Conservation (phyloP, 2,797 vertebrate species). For the Tiaroga cobitis region DNA sequence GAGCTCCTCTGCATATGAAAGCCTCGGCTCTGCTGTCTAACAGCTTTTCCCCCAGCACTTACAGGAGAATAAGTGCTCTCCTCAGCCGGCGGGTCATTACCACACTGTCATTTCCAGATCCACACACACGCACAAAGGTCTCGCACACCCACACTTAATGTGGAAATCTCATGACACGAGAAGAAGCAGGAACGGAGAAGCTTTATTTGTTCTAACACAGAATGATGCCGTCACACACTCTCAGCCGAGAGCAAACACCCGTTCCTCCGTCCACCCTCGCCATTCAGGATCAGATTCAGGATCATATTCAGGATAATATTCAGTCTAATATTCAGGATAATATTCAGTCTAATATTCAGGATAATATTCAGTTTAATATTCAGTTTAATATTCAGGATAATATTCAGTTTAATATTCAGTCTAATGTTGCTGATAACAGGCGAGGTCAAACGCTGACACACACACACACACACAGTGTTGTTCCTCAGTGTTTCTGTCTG, state of each 20-base stretch:
- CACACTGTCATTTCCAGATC: conserved; percentile 87
- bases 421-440: conserved; percentile 99
- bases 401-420: conserved; percentile 85
- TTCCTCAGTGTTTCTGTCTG: too few species aligned
- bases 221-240: conserved; percentile 70
- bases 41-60: conserved; percentile 92
- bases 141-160: conserved; percentile 84
- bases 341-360: too few species aligned
- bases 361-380: too few species aligned
- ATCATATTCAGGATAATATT: too few species aligned
- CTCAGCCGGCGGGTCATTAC: conserved; percentile 83
- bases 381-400: too few species aligned
- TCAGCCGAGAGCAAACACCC: too few species aligned
- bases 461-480: conserved; percentile 2
- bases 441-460: conserved; percentile 11
- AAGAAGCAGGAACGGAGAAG: conserved; percentile 64
- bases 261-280: too few species aligned
- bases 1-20: conserved; percentile 99
- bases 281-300: too few species aligned
- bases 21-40: conserved; percentile 78
- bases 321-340: too few species aligned
- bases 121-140: conserved; percentile 83
- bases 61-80: conserved; percentile 97
- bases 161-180: conserved; percentile 69
- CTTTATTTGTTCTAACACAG: conserved; percentile 87